phyloP scores from a whole-genome alignment of 2,797 vertebrate genomes.

The Phyllotis vaccarum region DNA sequence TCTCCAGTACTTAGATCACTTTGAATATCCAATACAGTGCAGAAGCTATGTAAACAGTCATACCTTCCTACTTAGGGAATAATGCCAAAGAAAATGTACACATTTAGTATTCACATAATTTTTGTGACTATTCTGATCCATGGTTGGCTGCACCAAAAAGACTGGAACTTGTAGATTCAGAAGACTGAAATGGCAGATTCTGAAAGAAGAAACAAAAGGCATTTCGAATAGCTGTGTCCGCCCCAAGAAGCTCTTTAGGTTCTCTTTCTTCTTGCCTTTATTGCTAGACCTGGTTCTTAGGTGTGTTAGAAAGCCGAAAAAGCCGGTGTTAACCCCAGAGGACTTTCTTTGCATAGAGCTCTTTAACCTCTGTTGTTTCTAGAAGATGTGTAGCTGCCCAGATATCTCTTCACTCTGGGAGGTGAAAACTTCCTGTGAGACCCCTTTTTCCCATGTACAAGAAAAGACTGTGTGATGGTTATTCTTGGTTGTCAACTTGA shows the following conservation, averaged over 20 bases:
- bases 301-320: neutral
- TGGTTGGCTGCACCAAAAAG: neutral
- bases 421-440: neutral
- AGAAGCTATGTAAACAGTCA: neutral
- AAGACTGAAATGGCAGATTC: neutral
- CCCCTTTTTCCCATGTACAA: neutral
- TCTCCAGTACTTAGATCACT: neutral
- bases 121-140: neutral
- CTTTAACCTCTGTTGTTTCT: neutral
- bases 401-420: neutral
- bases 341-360: neutral
- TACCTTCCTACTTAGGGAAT: neutral
- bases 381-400: neutral
- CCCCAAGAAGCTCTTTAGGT: neutral
- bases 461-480: neutral
- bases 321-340: neutral
- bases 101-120: neutral
- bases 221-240: neutral
- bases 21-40: neutral
- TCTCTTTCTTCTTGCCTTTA: neutral
- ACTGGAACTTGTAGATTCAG: neutral
- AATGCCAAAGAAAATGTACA: neutral
- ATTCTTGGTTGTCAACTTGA: neutral
- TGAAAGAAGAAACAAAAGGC: neutral
- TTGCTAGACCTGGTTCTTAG: neutral